Evolutionary conservation across 1,140 invertebrate genomes (phyloP).

Genomic region (Cyphomyrmex costatus): DNA sequence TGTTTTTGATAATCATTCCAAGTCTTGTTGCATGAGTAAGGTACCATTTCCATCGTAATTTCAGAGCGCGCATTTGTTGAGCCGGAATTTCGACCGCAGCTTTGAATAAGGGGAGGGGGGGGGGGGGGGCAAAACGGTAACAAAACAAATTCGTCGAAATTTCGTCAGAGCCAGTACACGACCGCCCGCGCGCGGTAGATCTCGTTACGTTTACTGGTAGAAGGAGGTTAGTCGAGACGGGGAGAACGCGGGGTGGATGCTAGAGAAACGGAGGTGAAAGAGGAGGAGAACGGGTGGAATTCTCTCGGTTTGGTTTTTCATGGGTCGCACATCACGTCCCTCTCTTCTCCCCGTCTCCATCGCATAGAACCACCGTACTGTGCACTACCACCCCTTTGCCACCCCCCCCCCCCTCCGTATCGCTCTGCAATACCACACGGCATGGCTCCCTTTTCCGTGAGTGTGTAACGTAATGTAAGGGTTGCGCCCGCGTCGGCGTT

Average conservation of each 20-base stretch:
- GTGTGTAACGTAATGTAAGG: slow-evolving; percentile 85
- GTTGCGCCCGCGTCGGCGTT: slow-evolving; percentile 83
- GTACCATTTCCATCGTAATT: slow-evolving; percentile 16
- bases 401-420: slow-evolving; percentile 65
- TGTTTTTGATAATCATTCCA: not conserved
- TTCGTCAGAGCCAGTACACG: slow-evolving; percentile 70
- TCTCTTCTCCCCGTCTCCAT: slow-evolving; percentile 49
- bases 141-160: slow-evolving; percentile 79
- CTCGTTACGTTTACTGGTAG: slow-evolving; percentile 67
- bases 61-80: slow-evolving; percentile 64
- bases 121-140: slow-evolving; percentile 70
- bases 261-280: slow-evolving; percentile 50
- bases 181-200: slow-evolving; percentile 67
- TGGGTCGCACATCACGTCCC: slow-evolving; percentile 80
- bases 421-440: slow-evolving; percentile 78
- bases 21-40: not conserved
- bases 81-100: slow-evolving; percentile 54
- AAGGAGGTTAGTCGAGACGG: slow-evolving; percentile 53
- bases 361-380: slow-evolving; percentile 44
- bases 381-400: slow-evolving; percentile 69
- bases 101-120: not conserved
- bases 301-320: slow-evolving; percentile 83
- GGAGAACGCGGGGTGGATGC: slow-evolving; percentile 46
- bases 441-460: slow-evolving; percentile 80
- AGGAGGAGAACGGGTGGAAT: slow-evolving; percentile 70